A percentile compares a stretch with the other conserved stretches of the same genome.
phyloP scores from a whole-genome alignment of 2,888 invertebrate genomes.

The Eurytoma californica region DNA sequence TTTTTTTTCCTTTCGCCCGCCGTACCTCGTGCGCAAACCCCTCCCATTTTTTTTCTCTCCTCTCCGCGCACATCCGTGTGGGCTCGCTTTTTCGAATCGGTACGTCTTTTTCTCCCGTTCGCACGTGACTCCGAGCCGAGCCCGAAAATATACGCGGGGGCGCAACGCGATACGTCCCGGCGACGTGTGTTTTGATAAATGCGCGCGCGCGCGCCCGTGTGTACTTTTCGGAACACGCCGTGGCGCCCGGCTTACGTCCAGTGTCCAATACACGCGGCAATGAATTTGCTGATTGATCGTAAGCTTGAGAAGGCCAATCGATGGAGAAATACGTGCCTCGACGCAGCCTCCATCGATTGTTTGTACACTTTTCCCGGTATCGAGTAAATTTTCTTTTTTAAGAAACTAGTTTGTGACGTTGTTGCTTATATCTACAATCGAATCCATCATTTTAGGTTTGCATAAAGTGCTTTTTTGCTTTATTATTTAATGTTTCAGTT shows the following conservation, averaged over 20 bases:
- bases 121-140: background rate
- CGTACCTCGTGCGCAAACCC: no score
- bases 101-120: slow-evolving; percentile 8
- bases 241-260: background rate
- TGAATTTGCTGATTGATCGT: slow-evolving; percentile 17
- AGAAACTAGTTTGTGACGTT: no score
- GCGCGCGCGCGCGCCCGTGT: background rate
- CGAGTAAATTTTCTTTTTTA: background rate
- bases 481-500: no score
- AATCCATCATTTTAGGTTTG: no score
- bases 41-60: background rate
- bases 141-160: slow-evolving; percentile 7
- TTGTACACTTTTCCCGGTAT: background rate
- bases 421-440: no score
- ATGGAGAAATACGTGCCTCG: background rate
- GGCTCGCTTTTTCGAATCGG: background rate
- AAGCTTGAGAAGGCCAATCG: slow-evolving; percentile 1
- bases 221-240: background rate
- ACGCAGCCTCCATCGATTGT: background rate
- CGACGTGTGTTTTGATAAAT: slow-evolving; percentile 5
- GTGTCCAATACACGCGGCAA: background rate
- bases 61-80: background rate
- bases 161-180: background rate
- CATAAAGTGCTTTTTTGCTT: no score
- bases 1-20: background rate